These are phyloP conservation scores for Calypte anna DNA, from an alignment of 2,113 vertebrate genomes.

Conservation along the genomic window DNA sequence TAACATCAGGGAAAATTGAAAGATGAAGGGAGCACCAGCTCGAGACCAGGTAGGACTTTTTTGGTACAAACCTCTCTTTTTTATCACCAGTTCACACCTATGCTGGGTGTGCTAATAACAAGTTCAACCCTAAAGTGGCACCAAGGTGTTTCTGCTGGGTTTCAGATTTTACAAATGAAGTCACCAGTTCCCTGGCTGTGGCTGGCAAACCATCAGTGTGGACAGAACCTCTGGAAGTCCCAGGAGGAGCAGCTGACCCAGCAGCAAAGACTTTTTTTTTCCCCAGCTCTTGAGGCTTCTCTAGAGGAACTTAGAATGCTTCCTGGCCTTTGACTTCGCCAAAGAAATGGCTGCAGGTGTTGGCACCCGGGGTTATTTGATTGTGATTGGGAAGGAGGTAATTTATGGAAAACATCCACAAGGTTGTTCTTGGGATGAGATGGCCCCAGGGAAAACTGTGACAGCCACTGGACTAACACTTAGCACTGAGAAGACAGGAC, in stretches of 20 bases:
- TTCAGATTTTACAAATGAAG: constrained; percentile 24
- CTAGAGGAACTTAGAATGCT: not conserved
- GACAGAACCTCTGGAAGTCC: constrained; percentile 5
- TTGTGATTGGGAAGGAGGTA: not conserved
- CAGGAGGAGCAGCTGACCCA: not conserved
- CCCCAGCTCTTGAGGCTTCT: not conserved
- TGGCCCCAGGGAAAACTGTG: not conserved
- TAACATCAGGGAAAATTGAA: not conserved
- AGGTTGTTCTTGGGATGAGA: not conserved
- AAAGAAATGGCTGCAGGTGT: not conserved
- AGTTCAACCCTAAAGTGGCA: not conserved
- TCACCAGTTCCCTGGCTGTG: not conserved
- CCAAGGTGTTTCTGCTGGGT: not conserved
- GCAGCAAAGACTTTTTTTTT: not conserved
- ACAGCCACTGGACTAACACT: not conserved
- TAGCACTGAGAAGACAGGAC: not conserved
- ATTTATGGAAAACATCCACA: not conserved
- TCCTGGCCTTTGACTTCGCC: not conserved
- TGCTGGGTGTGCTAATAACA: not conserved
- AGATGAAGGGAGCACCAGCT: not conserved
- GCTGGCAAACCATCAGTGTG: not conserved
- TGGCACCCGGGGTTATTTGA: not conserved
- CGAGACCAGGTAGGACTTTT: constrained; percentile 18
- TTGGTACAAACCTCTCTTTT: constrained; percentile 25
- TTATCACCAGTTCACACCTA: constrained; percentile 6